A percentile compares a stretch with the other conserved stretches of the same genome.
These are phyloP conservation scores for Thymallus thymallus DNA, from an alignment of 2,113 vertebrate species.

Conservation along the genomic window DNA sequence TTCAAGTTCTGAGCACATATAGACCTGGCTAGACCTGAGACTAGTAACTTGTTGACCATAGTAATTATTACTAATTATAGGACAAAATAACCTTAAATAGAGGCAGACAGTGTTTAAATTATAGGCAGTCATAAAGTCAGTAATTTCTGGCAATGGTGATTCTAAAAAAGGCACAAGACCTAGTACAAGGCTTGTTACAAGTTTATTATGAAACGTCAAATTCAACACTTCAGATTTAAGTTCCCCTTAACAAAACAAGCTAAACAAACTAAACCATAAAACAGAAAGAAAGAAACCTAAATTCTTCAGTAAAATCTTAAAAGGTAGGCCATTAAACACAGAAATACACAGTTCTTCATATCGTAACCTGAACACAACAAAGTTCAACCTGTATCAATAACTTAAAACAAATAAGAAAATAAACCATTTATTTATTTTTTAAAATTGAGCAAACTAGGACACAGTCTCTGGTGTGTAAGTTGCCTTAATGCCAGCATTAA, in stretches of 20 bases:
- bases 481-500: conserved; percentile 97
- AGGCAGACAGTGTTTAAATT: no score
- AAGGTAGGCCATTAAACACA: conserved; percentile 68
- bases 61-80: no score
- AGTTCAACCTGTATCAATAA: conserved; percentile 82
- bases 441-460: conserved; percentile 67
- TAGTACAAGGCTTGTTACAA: conserved; percentile 61
- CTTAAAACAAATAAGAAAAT: conserved; percentile 78
- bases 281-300: conserved; percentile 70
- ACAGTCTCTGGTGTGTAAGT: conserved; percentile 55
- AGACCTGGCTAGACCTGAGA: no score
- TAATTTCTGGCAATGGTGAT: no score
- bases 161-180: conserved; percentile 3
- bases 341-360: conserved; percentile 82
- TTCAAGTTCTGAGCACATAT: no score
- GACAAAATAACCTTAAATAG: no score
- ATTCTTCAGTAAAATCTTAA: conserved; percentile 79
- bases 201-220: conserved; percentile 88
- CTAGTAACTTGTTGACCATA: no score
- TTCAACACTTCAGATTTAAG: conserved; percentile 77
- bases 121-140: no score
- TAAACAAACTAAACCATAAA: conserved; percentile 59
- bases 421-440: conserved; percentile 50
- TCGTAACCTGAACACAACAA: conserved; percentile 71
- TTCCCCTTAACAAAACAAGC: conserved; percentile 42